phyloP scores from a whole-genome alignment of 2,797 vertebrate genomes.

The Denticeps clupeoides region DNA sequence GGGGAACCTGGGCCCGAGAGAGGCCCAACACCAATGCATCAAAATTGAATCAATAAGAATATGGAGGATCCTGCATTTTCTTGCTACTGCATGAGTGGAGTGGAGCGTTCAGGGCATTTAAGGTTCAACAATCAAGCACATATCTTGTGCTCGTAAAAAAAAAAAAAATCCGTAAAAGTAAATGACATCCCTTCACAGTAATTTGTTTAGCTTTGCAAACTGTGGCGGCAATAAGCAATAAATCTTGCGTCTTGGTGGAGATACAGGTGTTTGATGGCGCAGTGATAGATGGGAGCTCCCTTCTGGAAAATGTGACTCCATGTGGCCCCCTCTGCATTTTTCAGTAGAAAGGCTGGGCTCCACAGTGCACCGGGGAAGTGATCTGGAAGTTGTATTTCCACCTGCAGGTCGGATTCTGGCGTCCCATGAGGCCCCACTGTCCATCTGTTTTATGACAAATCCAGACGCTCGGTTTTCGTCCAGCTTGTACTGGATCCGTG shows the following conservation, averaged over 20 bases:
- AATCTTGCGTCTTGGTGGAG: slow-evolving; percentile 3
- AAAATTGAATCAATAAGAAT: no score
- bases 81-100: slow-evolving; percentile 2
- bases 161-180: slow-evolving; percentile 24
- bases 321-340: slow-evolving; percentile 9
- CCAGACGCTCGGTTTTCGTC: slow-evolving; percentile 11
- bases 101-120: slow-evolving; percentile 20
- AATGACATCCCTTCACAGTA: slow-evolving; percentile 7
- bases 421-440: slow-evolving; percentile 5
- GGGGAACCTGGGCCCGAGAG: no score
- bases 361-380: not conserved
- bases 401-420: slow-evolving; percentile 11
- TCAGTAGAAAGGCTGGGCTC: slow-evolving; percentile 7
- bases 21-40: no score
- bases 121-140: slow-evolving; percentile 21
- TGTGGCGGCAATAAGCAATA: not conserved
- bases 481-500: slow-evolving; percentile 7
- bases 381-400: slow-evolving; percentile 18
- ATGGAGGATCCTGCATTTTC: no score
- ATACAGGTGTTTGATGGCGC: slow-evolving; percentile 1
- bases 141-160: slow-evolving; percentile 23
- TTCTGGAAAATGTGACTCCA: slow-evolving; percentile 23
- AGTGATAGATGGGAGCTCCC: slow-evolving; percentile 18
- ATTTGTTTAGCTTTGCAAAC: not conserved
- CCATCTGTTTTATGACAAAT: slow-evolving; percentile 17